These are phyloP conservation scores for Oryzias celebensis DNA, from an alignment of 2,113 vertebrate genomes.

Conservation along the genomic window DNA sequence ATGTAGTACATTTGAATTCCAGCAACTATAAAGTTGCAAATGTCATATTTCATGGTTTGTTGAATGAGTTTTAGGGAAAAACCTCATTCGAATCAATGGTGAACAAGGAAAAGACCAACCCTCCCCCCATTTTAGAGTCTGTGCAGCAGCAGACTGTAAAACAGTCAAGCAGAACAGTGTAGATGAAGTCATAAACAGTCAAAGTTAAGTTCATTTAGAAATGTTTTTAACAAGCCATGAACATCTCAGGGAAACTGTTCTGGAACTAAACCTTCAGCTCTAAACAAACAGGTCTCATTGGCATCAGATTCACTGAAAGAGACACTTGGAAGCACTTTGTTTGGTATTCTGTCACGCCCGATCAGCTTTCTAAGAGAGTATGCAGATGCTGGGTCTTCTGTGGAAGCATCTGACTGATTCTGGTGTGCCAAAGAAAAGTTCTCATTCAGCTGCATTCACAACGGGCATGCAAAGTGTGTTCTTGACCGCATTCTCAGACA, in stretches of 20 bases:
- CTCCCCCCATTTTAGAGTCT: constrained; percentile 60
- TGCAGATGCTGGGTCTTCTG: constrained; percentile 55
- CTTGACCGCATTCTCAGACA: no score
- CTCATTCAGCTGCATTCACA: neutral
- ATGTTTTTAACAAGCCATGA: constrained; percentile 49
- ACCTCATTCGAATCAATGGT: no score
- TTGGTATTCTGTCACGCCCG: constrained; percentile 29
- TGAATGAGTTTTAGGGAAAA: no score
- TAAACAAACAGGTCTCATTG: constrained; percentile 29
- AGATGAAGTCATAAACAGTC: constrained; percentile 12
- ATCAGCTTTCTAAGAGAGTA: constrained; percentile 54
- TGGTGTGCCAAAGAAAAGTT: constrained; percentile 2
- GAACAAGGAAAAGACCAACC: no score
- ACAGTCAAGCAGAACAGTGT: constrained; percentile 3
- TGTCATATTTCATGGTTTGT: no score
- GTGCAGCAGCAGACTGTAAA: constrained; percentile 69
- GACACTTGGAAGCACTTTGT: constrained; percentile 38
- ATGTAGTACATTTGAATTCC: no score
- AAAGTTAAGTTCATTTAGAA: constrained; percentile 41
- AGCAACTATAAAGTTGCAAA: no score
- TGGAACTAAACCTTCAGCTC: constrained; percentile 31
- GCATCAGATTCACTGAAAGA: constrained; percentile 29
- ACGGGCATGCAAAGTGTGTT: no score
- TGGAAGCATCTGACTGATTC: constrained; percentile 23
- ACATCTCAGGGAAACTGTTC: constrained; percentile 33